phyloP scores from a whole-genome alignment of 2,113 vertebrate genomes.

The Phalacrocorax pelagicus region DNA sequence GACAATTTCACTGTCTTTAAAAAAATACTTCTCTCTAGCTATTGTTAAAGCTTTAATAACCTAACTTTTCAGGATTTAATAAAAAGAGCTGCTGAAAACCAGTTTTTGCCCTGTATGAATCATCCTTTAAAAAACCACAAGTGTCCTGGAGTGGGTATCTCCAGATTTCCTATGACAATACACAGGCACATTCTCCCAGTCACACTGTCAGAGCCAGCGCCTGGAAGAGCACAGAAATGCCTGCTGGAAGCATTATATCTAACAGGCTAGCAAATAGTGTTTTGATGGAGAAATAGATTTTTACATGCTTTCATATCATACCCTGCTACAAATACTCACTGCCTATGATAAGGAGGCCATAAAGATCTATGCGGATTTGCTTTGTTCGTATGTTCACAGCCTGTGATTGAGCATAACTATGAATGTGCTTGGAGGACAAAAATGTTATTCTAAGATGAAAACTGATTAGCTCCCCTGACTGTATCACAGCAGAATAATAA shows the following conservation, averaged over 20 bases:
- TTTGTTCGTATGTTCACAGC: neutral
- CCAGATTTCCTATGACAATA: neutral
- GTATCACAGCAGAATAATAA: neutral
- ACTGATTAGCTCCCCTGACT: constrained; percentile 12
- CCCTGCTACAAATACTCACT: neutral
- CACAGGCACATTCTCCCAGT: neutral
- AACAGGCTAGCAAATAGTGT: neutral
- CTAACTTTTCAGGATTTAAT: neutral
- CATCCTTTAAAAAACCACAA: neutral
- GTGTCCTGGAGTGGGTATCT: neutral
- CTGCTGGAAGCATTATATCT: neutral
- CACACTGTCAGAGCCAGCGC: neutral
- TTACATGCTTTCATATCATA: neutral
- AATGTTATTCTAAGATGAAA: constrained; percentile 28
- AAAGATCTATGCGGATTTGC: neutral
- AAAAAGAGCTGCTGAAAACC: neutral
- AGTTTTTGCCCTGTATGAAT: neutral
- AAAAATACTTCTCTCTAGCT: neutral
- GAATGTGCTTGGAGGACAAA: constrained; percentile 17
- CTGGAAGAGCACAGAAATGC: neutral
- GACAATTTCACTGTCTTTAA: neutral
- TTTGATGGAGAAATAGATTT: constrained; percentile 15
- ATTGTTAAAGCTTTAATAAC: neutral
- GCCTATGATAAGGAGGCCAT: neutral
- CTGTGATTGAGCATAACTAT: neutral